These are phyloP conservation scores for Mungos mungo DNA, from an alignment of 2,113 vertebrate genomes.

Conservation along the genomic window DNA sequence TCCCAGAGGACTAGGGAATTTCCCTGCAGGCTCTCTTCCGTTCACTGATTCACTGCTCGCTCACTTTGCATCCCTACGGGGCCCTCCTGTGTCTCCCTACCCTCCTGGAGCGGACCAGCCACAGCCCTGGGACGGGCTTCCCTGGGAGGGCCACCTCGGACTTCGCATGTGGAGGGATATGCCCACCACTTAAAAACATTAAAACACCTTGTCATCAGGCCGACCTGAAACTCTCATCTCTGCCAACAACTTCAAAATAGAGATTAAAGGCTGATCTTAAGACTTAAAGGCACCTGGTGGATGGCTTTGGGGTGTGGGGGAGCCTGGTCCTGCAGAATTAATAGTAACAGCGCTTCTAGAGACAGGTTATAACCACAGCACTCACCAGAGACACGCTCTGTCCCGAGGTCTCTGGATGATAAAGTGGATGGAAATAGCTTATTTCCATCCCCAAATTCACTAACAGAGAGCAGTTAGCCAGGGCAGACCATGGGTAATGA, in stretches of 20 bases:
- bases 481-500: not conserved
- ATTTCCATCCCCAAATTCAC: slow-evolving; percentile 9
- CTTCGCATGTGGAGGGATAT: not conserved
- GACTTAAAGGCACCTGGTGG: slow-evolving; percentile 10
- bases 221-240: slow-evolving; percentile 42
- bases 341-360: not conserved
- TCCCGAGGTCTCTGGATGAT: not conserved
- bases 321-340: slow-evolving; percentile 6
- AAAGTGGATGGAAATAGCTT: not conserved
- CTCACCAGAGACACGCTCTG: not conserved
- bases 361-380: slow-evolving; percentile 2
- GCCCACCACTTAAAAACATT: slow-evolving; percentile 44
- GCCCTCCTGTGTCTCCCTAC: accelerated
- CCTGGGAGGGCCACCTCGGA: not conserved
- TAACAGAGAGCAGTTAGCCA: not conserved
- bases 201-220: slow-evolving; percentile 28
- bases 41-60: accelerated
- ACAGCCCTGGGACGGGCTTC: not conserved
- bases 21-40: not conserved
- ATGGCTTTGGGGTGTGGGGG: not conserved
- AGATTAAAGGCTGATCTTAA: slow-evolving; percentile 37
- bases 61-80: not conserved
- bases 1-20: not conserved
- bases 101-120: accelerated
- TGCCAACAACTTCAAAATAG: not conserved